phyloP scores from a whole-genome alignment of 2,797 vertebrate species.

The Pelodytes ibericus region DNA sequence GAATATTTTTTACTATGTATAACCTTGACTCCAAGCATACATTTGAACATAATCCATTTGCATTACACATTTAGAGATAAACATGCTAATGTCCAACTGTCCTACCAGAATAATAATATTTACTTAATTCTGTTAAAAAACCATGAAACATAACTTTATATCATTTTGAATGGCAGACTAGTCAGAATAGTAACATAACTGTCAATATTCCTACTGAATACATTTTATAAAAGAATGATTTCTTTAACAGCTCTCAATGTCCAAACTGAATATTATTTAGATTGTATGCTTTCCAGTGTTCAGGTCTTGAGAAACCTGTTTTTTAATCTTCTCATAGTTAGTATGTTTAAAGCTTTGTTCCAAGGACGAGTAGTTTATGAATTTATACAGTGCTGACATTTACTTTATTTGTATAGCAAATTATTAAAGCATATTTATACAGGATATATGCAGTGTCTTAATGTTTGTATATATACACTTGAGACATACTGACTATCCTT shows the following conservation, averaged over 20 bases:
- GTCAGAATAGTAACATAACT: neutral
- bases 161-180: neutral
- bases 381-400: slow-evolving; percentile 49
- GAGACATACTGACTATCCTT: slow-evolving; percentile 39
- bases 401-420: slow-evolving; percentile 54
- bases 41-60: no score
- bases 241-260: neutral
- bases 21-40: no score
- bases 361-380: slow-evolving; percentile 37
- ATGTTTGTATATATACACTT: slow-evolving; percentile 42
- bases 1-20: no score
- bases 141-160: no score
- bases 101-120: no score
- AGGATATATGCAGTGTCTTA: slow-evolving; percentile 50
- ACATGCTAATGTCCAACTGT: no score
- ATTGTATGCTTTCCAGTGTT: slow-evolving; percentile 22
- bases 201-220: neutral
- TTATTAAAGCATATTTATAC: slow-evolving; percentile 54
- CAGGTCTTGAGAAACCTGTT: slow-evolving; percentile 26
- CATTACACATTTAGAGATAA: no score
- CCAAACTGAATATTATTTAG: neutral
- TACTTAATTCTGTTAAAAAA: no score
- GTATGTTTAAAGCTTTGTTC: slow-evolving; percentile 34
- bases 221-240: neutral
- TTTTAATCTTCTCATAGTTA: slow-evolving; percentile 45